Conservation (phyloP, 1,140 invertebrate genomes). For the Drosophila yakuba region DNA sequence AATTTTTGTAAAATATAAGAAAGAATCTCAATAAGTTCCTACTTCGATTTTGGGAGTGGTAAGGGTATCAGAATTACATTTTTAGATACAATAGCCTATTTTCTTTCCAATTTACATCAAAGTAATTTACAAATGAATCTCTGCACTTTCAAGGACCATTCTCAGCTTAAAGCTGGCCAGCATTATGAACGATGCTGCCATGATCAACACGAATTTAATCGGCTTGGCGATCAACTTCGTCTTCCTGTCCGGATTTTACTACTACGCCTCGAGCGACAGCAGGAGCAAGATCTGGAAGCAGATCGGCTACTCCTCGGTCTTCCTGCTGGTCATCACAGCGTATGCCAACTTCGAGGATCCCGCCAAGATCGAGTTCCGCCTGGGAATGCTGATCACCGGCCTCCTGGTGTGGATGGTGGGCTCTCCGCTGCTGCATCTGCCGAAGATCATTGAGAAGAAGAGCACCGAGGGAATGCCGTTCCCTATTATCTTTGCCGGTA, state of each 20-base stretch:
- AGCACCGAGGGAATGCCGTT: conserved; percentile 92
- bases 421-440: conserved; percentile 89
- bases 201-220: conserved; percentile 91
- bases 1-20: too few relatives aligned
- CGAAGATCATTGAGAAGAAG: conserved; percentile 90
- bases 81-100: neutral
- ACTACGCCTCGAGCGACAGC: conserved; percentile 87
- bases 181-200: conserved; percentile 89
- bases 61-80: too few relatives aligned
- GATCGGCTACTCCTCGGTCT: conserved; percentile 85
- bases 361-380: conserved; percentile 88
- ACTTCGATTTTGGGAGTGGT: too few relatives aligned
- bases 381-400: conserved; percentile 89
- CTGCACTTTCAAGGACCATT: conserved; percentile 86
- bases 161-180: conserved; percentile 90
- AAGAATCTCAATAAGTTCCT: too few relatives aligned
- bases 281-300: conserved; percentile 86
- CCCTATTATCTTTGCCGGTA: conserved; percentile 91
- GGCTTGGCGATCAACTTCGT: conserved; percentile 88
- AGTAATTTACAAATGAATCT: neutral
- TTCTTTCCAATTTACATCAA: neutral
- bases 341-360: conserved; percentile 89
- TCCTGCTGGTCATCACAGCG: conserved; percentile 87
- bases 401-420: conserved; percentile 89
- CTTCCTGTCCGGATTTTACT: conserved; percentile 88